Evolutionary conservation across 2,888 invertebrate species (phyloP).

Genomic region (Rhingia campestris): DNA sequence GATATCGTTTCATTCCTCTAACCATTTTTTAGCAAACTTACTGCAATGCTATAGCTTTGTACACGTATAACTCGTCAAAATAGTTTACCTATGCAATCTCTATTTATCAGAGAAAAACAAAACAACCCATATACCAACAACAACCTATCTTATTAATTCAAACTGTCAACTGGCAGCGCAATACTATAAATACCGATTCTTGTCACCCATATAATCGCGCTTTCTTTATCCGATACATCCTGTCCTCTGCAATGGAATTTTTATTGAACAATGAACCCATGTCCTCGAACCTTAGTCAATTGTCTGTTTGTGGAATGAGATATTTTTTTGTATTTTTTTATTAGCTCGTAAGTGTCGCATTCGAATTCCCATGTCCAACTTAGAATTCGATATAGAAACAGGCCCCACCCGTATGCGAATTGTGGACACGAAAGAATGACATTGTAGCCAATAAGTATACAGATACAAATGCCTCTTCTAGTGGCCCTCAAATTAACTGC

Average conservation of each 20-base stretch:
- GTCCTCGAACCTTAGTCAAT: conserved; percentile 17
- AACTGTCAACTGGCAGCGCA: conserved; percentile 26
- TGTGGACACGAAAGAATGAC: conserved; percentile 26
- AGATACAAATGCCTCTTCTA: conserved; percentile 34
- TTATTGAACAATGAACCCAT: conserved; percentile 56
- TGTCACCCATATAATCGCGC: background rate
- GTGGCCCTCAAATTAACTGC: conserved; percentile 53
- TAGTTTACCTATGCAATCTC: no score
- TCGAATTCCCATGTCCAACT: conserved; percentile 65
- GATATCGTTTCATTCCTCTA: no score
- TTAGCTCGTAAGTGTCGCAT: conserved; percentile 56
- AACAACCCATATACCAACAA: background rate
- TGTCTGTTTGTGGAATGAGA: conserved; percentile 11
- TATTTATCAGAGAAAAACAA: background rate
- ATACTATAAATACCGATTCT: conserved; percentile 17
- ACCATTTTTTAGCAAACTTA: no score
- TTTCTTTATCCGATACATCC: background rate
- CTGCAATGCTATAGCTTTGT: no score
- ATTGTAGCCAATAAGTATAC: conserved; percentile 51
- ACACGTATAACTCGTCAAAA: no score
- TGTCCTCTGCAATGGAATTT: conserved; percentile 49
- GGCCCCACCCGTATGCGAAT: background rate
- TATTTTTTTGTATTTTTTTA: conserved; percentile 24
- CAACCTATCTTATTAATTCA: conserved; percentile 1
- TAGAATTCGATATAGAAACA: conserved; percentile 45